Evolutionary conservation across 2,888 invertebrate species (phyloP), one percentile per base, ranked within the genome.

Genomic region (Eugnorisma glareosa): DNA sequence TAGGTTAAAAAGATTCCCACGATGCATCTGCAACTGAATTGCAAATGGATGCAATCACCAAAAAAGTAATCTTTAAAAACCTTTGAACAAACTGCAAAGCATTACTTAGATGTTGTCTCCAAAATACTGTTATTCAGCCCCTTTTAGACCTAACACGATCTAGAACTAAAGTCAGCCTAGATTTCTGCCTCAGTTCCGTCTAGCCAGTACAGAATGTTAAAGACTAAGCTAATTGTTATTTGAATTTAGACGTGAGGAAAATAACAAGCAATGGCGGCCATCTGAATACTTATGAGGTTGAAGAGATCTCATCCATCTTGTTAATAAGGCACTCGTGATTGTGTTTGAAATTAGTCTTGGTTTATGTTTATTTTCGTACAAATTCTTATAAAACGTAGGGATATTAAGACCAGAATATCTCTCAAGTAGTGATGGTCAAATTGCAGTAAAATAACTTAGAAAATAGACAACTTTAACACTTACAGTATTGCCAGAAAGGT

Each of bases 161-260:
- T 75, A 80, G 71, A 82, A 84, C 81, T 66, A 59, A 35, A 73
- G 48, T 24, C 73, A 83, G 84, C 85, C 87, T 75, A 84, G 76
- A 80, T 84, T 80, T 75, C 70, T 71, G 81, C 67, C 63, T 80
- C 31, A 88, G 87, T 84, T 87, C 79, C 78, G 79, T 77, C 82
- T 82, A 72, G 67, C 82, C 72, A 74, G 74, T 70, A 75, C 85
- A 73, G 90, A 90, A 93, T 91, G 86, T 90, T 88, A 89, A 92
- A 83, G 80, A 85, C 89, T 87, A 81, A 89, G 89, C 92, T 94
- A 94, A 94, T 95, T 94, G 94, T 93, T 94, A 94, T 93, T 94
- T 93, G 93, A 93, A 93, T 93, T 64, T 83, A 86, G 83, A 93
- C 94, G 94, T 92, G 93, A 92, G 86, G 81, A 73, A 89, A 86